Base-by-base conservation (phyloP, 1,140 invertebrate genomes). In the Hycleus phaleratus region DNA sequence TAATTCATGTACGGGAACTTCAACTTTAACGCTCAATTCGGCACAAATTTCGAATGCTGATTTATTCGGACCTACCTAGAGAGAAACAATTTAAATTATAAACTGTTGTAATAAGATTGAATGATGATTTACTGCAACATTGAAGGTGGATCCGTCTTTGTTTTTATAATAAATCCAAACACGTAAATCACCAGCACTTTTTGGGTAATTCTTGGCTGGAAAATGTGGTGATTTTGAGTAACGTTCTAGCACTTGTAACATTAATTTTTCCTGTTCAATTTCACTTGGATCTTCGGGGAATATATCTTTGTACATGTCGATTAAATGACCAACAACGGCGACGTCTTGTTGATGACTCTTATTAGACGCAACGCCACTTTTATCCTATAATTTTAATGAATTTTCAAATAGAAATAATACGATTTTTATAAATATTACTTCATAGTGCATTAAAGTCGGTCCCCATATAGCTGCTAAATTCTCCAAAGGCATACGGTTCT, bases 401-500 rank as follows among this genome's bases (percentile, higher is more conserved):
- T 32, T 32, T 5, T 32, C 7, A 32, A 32, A 47, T 45, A 53
- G 4, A 24, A 38, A 55, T 11, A 47, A 55, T 38, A 10, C n/a
- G 38, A 10, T 9, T 47, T 11, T 38, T 5, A 52, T 26, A 9
- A 43, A 7, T 3, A 40, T 57, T 62, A 81, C 81, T 43, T 85
- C 83, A 3, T 83, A 79, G 57, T 87, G 86, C 81, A 92, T 84
- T 44, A 92, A 73, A 3, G 87, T 91, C 2, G 90, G 89, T 1
- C 87, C 88, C 88, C 89, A 92, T 42, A 92, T 83, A 1, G 88
- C 81, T 4, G 89, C 86, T n/a, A 93, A 74, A 72, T 92, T 93
- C 46, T 86, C 82, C 0, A 85, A 78, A 43, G 78, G 82, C 90
- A 93, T 93, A 44, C 85, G 78, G 70, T 93, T 93, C 47, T 81